These are phyloP conservation scores for Oxyruncus cristatus DNA, from an alignment of 2,113 vertebrate species.

Conservation along the genomic window DNA sequence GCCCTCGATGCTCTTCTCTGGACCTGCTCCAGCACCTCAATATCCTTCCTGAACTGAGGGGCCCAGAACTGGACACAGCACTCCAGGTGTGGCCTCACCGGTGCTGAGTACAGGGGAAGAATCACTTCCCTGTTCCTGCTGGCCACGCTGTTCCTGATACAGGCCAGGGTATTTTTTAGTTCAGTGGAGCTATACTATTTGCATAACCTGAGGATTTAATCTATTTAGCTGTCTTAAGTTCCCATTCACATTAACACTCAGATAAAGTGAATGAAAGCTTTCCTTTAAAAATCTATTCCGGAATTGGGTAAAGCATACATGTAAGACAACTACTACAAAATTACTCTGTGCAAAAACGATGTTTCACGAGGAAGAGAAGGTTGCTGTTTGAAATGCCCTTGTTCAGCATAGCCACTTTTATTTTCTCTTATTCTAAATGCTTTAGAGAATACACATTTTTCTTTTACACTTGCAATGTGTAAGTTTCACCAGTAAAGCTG, in stretches of 20 bases:
- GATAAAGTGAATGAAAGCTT: background rate
- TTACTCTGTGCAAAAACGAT: background rate
- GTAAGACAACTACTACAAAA: background rate
- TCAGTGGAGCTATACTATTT: background rate
- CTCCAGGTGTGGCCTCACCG: too few relatives aligned
- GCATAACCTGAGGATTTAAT: background rate
- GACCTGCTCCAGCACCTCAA: too few relatives aligned
- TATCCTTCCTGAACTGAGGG: too few relatives aligned
- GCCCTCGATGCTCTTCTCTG: too few relatives aligned
- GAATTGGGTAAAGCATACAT: background rate
- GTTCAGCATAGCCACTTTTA: background rate
- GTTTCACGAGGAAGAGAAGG: background rate
- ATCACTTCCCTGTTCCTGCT: too few relatives aligned
- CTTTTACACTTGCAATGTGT: background rate
- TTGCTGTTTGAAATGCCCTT: background rate
- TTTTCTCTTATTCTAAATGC: background rate
- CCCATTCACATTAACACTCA: background rate
- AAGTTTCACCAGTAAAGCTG: background rate
- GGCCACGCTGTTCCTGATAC: too few relatives aligned
- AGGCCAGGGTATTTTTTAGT: background rate
- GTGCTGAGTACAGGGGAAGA: too few relatives aligned
- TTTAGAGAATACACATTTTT: background rate
- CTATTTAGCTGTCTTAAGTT: background rate
- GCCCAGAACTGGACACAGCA: too few relatives aligned
- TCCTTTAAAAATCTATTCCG: background rate